Base-by-base conservation (phyloP, 2,797 vertebrate genomes). In the Dallia pectoralis region DNA sequence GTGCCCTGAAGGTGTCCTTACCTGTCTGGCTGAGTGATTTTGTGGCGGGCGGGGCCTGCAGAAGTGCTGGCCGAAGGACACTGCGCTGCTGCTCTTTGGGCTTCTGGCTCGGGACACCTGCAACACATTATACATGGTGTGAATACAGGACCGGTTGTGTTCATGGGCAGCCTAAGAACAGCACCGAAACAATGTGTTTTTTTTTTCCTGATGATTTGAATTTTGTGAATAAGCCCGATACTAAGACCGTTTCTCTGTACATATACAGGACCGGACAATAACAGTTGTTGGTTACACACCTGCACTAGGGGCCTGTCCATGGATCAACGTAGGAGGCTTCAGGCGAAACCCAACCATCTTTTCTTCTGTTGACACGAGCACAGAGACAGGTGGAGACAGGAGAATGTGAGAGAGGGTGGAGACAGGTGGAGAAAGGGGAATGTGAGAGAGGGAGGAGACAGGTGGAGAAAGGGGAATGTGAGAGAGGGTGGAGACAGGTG, bases 91-190 rank as follows among this genome's bases (percentile, higher is more conserved):
- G 93, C 29, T 95, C 94, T 88, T 95, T 95, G 18, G 94, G 95
- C 78, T 95, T 95, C 87, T 94, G 95, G 84, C 93, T 95, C 0
- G 95, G 95, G 71, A 96, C 77, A 82, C 95, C 94, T 96, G 87
- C 32, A 85, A 85, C 18, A 40, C 30, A 77, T 25, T 32, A 32
- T 32, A 19, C 15, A 6, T 11, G 18, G 40, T n/a, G 11, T 69
- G 48, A 12, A 44, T 70, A 14, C 8, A 74, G 19, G 15, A 5
- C n/a, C n/a, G n/a, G n/a, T n/a, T n/a, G n/a, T n/a, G 16, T 32
- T 15, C 30, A n/a, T n/a, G 11, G 11, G 53, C 2, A 25, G 27
- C 27, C 44, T 33, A n/a, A 48, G 22, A 22, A 9, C 25, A 27
- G 32, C 8, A 40, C 4, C 5, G 19, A 12, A 56, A 56, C n/a